Conservation (phyloP, 30 jellyfish, hydroid and myxozoan species). For the Chrysaora quinquecirrha region DNA sequence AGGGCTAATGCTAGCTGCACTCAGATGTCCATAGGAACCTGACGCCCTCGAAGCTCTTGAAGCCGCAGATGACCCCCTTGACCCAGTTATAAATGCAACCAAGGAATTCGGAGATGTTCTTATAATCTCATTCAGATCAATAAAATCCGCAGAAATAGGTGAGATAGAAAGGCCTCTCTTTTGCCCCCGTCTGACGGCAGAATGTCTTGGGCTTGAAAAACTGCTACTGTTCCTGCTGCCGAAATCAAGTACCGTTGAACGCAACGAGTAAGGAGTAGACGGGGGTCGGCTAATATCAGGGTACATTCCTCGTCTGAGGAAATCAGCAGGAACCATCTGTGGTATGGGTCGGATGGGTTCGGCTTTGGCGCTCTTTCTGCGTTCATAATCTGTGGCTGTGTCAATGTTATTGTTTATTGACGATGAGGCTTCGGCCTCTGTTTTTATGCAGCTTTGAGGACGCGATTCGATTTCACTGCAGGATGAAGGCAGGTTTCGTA, state of each 20-base stretch:
- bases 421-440: constrained; percentile 60
- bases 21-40: constrained; percentile 92
- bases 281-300: constrained; percentile 78
- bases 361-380: constrained; percentile 56
- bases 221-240: constrained; percentile 86
- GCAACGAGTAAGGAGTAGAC: constrained; percentile 83
- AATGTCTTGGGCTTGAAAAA: constrained; percentile 85
- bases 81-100: constrained; percentile 81
- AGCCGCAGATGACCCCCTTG: constrained; percentile 92
- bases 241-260: constrained; percentile 80
- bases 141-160: constrained; percentile 82
- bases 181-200: constrained; percentile 86
- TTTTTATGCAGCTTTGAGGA: constrained; percentile 34
- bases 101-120: constrained; percentile 94
- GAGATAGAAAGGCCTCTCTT: constrained; percentile 87
- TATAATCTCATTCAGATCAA: constrained; percentile 80
- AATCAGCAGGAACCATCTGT: constrained; percentile 87
- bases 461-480: constrained; percentile 61
- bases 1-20: constrained; percentile 84
- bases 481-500: constrained; percentile 38
- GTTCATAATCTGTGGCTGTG: constrained; percentile 58
- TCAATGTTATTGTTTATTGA: constrained; percentile 28
- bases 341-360: constrained; percentile 87
- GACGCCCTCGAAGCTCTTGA: constrained; percentile 81
- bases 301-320: constrained; percentile 70